These are phyloP conservation scores for Cynodonichthys magdalenae DNA, from an alignment of 2,797 vertebrate genomes.

Conservation along the genomic window DNA sequence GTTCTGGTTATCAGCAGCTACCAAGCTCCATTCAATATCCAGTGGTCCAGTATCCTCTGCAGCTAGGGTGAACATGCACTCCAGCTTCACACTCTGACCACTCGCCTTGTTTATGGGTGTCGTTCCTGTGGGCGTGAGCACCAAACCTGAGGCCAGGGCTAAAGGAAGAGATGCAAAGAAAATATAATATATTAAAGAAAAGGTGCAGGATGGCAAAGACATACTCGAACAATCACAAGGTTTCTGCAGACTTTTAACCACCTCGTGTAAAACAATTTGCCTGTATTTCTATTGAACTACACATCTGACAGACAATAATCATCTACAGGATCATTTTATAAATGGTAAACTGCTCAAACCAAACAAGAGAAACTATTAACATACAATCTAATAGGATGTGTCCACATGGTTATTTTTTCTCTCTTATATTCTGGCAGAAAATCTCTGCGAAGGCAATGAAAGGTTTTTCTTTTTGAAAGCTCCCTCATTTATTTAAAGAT, in stretches of 20 bases:
- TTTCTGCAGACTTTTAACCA: not conserved
- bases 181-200: conserved; percentile 5
- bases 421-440: too few relatives aligned
- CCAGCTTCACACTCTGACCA: conserved; percentile 87
- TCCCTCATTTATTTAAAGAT: too few relatives aligned
- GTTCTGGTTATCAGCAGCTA: conserved; percentile 88
- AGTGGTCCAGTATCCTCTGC: conserved; percentile 83
- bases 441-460: too few relatives aligned
- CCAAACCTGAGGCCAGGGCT: conserved; percentile 78
- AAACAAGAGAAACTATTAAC: too few relatives aligned
- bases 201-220: not conserved
- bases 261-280: not conserved
- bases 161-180: conserved; percentile 23
- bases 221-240: not conserved
- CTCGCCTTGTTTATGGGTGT: conserved; percentile 86
- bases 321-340: too few relatives aligned
- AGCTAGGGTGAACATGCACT: conserved; percentile 84
- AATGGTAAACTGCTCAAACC: too few relatives aligned
- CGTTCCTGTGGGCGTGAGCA: conserved; percentile 78
- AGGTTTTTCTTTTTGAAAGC: too few relatives aligned
- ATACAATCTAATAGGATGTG: too few relatives aligned
- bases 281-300: not conserved
- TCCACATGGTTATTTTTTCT: too few relatives aligned
- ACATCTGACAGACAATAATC: too few relatives aligned
- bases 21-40: conserved; percentile 93